These are phyloP conservation scores for Brienomyrus longianalis DNA, from an alignment of 2,113 vertebrate species.

Conservation along the genomic window DNA sequence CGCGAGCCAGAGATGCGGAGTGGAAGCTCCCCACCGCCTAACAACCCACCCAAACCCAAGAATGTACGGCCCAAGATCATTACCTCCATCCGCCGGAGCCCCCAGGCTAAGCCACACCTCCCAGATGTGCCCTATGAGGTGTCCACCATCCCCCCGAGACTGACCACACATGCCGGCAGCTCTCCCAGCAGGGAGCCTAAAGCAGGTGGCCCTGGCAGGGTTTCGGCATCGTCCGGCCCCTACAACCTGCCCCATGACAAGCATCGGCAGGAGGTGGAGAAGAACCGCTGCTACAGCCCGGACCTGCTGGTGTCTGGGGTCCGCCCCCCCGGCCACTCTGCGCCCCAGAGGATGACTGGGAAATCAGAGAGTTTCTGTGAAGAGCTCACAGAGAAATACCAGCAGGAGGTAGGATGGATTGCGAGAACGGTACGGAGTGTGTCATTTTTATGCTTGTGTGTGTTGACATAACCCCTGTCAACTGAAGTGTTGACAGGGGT, in stretches of 20 bases:
- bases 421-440: background rate
- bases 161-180: conserved; percentile 28
- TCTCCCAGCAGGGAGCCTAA: conserved; percentile 62
- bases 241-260: conserved; percentile 70
- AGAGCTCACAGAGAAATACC: conserved; percentile 60
- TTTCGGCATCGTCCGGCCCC: conserved; percentile 40
- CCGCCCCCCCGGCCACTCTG: conserved; percentile 61
- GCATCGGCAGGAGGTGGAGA: conserved; percentile 79
- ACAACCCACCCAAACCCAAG: conserved; percentile 72
- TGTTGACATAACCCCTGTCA: too few species aligned
- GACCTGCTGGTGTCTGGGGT: conserved; percentile 66
- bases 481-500: background rate
- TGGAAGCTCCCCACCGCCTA: conserved; percentile 36
- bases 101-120: conserved; percentile 60
- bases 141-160: conserved; percentile 50
- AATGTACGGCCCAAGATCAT: conserved; percentile 90
- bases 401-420: conserved; percentile 47
- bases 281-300: conserved; percentile 63
- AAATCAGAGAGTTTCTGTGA: conserved; percentile 70
- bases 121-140: conserved; percentile 53
- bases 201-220: background rate
- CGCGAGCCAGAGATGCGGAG: conserved; percentile 60
- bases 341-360: conserved; percentile 59
- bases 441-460: background rate
- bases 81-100: conserved; percentile 81